These are phyloP conservation scores for Naja naja DNA, from an alignment of 2,113 vertebrate species.

Conservation along the genomic window DNA sequence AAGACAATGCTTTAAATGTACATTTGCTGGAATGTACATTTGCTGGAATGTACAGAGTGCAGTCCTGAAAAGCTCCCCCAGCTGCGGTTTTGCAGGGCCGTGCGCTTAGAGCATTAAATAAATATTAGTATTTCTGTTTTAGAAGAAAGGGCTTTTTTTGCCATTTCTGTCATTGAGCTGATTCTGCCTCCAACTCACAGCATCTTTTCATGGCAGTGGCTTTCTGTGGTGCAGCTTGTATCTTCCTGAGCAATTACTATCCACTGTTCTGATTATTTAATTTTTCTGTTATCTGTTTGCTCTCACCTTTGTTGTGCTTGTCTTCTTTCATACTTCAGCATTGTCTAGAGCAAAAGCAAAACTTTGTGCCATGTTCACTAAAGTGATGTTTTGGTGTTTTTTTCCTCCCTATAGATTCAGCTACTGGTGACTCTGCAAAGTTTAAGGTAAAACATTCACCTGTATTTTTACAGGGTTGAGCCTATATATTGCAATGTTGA, in stretches of 20 bases:
- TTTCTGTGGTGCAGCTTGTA: constrained; percentile 81
- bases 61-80: constrained; percentile 62
- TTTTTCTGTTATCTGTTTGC: constrained; percentile 50
- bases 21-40: too few species aligned
- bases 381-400: constrained; percentile 39
- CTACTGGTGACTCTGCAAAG: constrained; percentile 97
- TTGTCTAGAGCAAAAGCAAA: constrained; percentile 62
- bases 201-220: constrained; percentile 83
- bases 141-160: constrained; percentile 81
- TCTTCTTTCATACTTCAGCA: constrained; percentile 74
- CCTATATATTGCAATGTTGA: background rate
- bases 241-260: constrained; percentile 81
- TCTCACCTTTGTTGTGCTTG: constrained; percentile 79
- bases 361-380: constrained; percentile 52
- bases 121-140: constrained; percentile 76
- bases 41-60: constrained; percentile 67
- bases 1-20: constrained; percentile 55
- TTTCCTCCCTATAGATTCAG: constrained; percentile 82
- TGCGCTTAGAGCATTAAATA: constrained; percentile 49
- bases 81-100: constrained; percentile 68
- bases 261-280: constrained; percentile 76
- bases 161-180: constrained; percentile 81
- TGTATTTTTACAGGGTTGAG: background rate
- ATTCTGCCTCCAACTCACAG: constrained; percentile 84
- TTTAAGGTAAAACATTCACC: constrained; percentile 89